These are phyloP conservation scores for Diabrotica undecimpunctata DNA, from an alignment of 1,140 invertebrate genomes.

Conservation along the genomic window DNA sequence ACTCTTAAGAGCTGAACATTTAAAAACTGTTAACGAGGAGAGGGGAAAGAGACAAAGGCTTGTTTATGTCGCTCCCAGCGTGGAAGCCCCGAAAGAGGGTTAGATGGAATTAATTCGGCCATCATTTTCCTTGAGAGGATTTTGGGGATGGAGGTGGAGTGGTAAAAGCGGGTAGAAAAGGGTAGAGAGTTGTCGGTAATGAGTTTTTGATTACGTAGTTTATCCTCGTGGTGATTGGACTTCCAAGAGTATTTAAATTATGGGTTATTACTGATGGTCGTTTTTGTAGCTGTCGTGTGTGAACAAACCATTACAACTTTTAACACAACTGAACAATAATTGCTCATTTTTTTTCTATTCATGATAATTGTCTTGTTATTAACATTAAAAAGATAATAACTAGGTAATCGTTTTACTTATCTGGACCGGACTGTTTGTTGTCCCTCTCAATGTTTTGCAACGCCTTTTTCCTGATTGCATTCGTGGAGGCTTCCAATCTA, in stretches of 20 bases:
- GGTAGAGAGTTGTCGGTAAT: constrained; percentile 23
- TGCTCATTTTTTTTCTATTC: too few species aligned
- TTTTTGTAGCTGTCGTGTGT: not conserved
- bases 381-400: too few species aligned
- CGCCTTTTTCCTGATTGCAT: too few species aligned
- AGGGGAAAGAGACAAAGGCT: constrained; percentile 19
- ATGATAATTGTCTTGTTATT: too few species aligned
- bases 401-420: too few species aligned
- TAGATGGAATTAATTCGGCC: constrained; percentile 25
- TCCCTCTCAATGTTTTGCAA: too few species aligned
- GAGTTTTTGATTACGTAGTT: constrained; percentile 34
- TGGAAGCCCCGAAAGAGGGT: constrained; percentile 15
- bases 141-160: constrained; percentile 15
- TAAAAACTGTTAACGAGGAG: constrained; percentile 19
- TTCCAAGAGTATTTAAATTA: not conserved
- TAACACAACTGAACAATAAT: too few species aligned
- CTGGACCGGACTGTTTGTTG: too few species aligned
- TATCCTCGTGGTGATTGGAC: constrained; percentile 7
- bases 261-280: not conserved
- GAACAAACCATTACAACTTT: too few species aligned
- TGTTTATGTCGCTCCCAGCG: constrained; percentile 18
- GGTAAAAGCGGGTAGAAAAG: constrained; percentile 6
- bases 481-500: too few species aligned
- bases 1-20: constrained; percentile 9
- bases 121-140: constrained; percentile 23